Base-by-base conservation (phyloP, 2,888 invertebrate genomes). In the Tetragnatha montana region DNA sequence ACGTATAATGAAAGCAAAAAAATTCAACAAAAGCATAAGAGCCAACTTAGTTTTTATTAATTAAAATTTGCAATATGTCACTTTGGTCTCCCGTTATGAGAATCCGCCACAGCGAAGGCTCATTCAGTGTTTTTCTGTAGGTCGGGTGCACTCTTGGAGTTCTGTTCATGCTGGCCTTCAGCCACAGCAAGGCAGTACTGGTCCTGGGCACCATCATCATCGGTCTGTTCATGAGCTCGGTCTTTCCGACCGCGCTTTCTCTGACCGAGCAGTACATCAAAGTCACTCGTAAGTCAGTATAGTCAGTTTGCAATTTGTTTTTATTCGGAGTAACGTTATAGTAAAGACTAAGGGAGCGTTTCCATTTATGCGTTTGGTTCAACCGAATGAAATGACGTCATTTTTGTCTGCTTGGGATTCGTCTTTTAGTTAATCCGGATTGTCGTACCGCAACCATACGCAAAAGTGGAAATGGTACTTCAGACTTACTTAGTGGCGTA, bases 151-250 rank as follows among this genome's bases (percentile, higher is more conserved):
- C 93, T 17, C 17, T 93, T 60, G 93, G 94, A 0, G 92, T 94
- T 91, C 91, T 93, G 49, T 80, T 94, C 50, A 94, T 94, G 92
- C 86, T 94, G 73, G 92, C 93, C 35, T 92, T 93, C 51, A 92
- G 92, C 35, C 93, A 93, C 86, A 93, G 93, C 91, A 93, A 93
- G 89, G 91, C 92, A 17, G 92, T 93, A 8, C 92, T 94, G 49
- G 94, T 94, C 91, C 75, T 93, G 10, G 94, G 94, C 70, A 94
- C 94, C 21, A 93, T 93, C 88, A 91, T 93, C 60, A 93, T 94
- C 87, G 94, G 94, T 7, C 91, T 94, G 8, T 94, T 94, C 91
- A 93, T 94, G 91, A 94, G 94, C 91, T 94, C 93, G 87, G 93
- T 94, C 91, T 94, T 94, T 35, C 94, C 94, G 3, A 94, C 94